Evolutionary conservation across 1,140 invertebrate species (phyloP).

Genomic region (Megathymus violae): DNA sequence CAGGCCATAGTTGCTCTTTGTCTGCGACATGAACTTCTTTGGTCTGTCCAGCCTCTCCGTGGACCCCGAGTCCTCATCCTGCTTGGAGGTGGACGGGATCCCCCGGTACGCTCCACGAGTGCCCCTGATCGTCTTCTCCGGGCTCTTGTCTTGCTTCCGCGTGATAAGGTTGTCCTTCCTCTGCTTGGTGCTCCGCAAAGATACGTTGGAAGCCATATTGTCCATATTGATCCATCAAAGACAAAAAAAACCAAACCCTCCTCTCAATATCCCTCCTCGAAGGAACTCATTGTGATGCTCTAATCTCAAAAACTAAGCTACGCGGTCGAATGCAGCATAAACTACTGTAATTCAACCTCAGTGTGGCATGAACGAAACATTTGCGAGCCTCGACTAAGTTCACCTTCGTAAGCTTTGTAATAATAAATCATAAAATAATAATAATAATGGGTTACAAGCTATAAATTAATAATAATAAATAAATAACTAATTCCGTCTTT

Average conservation of each 20-base stretch:
- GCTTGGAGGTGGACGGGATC: constrained; percentile 66
- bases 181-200: constrained; percentile 73
- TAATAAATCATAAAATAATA: constrained; percentile 43
- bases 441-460: constrained; percentile 54
- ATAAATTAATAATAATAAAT: constrained; percentile 75
- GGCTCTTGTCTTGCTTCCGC: constrained; percentile 81
- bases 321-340: constrained; percentile 53
- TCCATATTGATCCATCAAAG: constrained; percentile 75
- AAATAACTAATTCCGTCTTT: constrained; percentile 80
- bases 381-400: constrained; percentile 37
- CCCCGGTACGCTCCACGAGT: constrained; percentile 74
- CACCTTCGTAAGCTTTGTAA: constrained; percentile 30
- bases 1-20: constrained; percentile 71
- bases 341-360: constrained; percentile 46
- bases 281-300: constrained; percentile 42
- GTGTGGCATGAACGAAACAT: constrained; percentile 45
- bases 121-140: constrained; percentile 78
- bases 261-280: constrained; percentile 12
- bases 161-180: constrained; percentile 79
- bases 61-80: constrained; percentile 68
- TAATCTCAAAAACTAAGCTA: constrained; percentile 45
- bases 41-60: constrained; percentile 78
- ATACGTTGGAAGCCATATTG: constrained; percentile 78
- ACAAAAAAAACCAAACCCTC: constrained; percentile 38
- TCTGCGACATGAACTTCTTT: constrained; percentile 79